These are phyloP conservation scores for Promerops cafer DNA, from an alignment of 2,113 vertebrate species.

Conservation along the genomic window DNA sequence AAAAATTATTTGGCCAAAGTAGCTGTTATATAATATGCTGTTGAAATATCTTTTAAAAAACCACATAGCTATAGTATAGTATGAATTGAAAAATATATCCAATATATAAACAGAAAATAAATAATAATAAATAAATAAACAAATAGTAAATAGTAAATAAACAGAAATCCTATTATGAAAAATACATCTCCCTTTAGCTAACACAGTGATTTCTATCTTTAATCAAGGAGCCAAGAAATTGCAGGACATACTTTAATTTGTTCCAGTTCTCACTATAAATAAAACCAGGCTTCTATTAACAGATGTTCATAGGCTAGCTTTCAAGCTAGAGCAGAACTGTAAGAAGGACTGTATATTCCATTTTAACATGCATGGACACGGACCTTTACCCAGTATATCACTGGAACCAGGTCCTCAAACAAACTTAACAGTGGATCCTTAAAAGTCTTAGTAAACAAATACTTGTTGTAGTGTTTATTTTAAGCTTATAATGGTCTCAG, in stretches of 20 bases:
- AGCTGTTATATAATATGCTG: neutral
- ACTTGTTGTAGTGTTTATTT: neutral
- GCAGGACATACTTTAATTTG: neutral
- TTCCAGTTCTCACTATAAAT: neutral
- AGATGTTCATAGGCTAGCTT: neutral
- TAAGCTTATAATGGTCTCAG: neutral
- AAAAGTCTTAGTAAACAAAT: neutral
- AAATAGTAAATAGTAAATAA: no score
- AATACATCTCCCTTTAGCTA: neutral
- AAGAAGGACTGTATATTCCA: neutral
- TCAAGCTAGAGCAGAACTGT: neutral
- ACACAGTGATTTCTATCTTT: neutral
- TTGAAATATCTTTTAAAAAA: neutral
- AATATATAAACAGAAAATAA: no score
- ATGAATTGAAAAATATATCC: neutral
- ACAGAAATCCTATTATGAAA: neutral
- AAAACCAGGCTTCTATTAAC: neutral
- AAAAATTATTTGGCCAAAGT: neutral
- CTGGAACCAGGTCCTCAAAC: neutral
- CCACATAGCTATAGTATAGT: neutral
- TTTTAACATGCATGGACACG: neutral
- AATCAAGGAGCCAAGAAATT: neutral
- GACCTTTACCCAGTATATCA: neutral
- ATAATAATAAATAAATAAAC: no score
- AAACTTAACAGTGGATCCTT: neutral